Evolutionary conservation across 2,113 vertebrate species (phyloP), one percentile per base, ranked within the genome.

Genomic region (Peromyscus maniculatus): DNA sequence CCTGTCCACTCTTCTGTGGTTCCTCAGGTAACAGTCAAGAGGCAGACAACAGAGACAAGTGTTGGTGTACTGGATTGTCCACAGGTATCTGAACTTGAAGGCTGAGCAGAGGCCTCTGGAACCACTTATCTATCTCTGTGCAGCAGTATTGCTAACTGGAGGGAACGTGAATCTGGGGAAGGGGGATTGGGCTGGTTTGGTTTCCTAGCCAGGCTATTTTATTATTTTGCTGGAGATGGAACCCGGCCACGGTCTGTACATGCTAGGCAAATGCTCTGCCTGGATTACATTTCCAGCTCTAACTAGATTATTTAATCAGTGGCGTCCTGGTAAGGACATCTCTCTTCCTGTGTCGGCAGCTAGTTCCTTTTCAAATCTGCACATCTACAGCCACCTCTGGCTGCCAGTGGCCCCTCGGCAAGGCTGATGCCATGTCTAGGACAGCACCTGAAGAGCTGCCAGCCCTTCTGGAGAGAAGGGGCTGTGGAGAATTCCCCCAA

Each of bases 121-220:
- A 28, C 9, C 26, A 4, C 17, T 22, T n/a, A 0, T 43, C 1
- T 16, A 74, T 21, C 22, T 36, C 0, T 55, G 19, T 26, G 21
- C 1, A 2, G 36, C 33, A 22, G 43, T 19, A 1, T 22, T 62
- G 31, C 62, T 66, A 9, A 67, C 19, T 28, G 7, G 59, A 26
- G 39, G 31, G 75, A n/a, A 22, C 28, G 28, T 11, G 62, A 36
- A 10, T 1, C 9, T 24, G 11, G 7, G 3, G 24, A n/a, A 57
- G 49, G 43, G 66, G 31, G 52, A 8, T 28, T 66, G 22, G 69
- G 7, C n/a, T 16, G 31, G 7, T 2, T 31, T 90, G 39, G 15
- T 49, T 86, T 94, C 75, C 91, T 6, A 26, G 24, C 3, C 67
- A 31, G 46, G n/a, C 52, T 72, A 7, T 77, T 72, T 49, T 31